These are phyloP conservation scores for Diceros bicornis DNA, from an alignment of 2,797 vertebrate species.

Conservation along the genomic window DNA sequence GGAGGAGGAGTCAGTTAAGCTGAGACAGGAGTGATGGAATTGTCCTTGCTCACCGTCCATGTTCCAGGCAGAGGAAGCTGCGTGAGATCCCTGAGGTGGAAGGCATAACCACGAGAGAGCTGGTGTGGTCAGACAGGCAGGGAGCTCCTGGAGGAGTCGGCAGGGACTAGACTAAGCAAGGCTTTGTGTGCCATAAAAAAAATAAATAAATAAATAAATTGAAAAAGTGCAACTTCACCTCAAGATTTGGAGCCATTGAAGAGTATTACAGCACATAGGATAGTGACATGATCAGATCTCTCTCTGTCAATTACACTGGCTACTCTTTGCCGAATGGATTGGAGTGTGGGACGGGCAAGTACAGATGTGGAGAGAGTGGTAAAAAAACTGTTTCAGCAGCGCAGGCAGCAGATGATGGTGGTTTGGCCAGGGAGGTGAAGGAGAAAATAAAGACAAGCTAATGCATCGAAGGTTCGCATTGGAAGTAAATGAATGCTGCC, in stretches of 20 bases:
- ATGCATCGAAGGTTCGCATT: rapidly evolving
- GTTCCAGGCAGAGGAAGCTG: neutral
- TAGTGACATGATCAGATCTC: too few species aligned
- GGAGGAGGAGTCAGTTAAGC: neutral
- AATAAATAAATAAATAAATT: neutral
- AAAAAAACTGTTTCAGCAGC: neutral
- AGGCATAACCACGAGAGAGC: neutral
- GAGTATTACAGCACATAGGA: neutral
- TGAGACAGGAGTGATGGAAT: neutral
- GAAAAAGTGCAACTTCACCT: neutral
- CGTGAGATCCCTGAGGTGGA: neutral
- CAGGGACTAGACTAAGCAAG: neutral
- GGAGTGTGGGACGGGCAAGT: neutral
- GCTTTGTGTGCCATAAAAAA: neutral
- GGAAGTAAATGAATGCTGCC: neutral
- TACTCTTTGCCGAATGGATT: neutral
- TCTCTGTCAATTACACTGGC: neutral
- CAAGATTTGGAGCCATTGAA: neutral
- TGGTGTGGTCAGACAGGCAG: neutral
- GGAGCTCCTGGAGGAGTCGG: neutral
- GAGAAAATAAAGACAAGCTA: neutral
- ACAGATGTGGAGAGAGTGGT: neutral
- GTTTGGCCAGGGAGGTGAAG: neutral
- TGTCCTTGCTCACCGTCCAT: neutral
- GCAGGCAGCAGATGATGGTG: neutral